phyloP scores from a whole-genome alignment of 1,140 invertebrate genomes.

The Battus philenor region DNA sequence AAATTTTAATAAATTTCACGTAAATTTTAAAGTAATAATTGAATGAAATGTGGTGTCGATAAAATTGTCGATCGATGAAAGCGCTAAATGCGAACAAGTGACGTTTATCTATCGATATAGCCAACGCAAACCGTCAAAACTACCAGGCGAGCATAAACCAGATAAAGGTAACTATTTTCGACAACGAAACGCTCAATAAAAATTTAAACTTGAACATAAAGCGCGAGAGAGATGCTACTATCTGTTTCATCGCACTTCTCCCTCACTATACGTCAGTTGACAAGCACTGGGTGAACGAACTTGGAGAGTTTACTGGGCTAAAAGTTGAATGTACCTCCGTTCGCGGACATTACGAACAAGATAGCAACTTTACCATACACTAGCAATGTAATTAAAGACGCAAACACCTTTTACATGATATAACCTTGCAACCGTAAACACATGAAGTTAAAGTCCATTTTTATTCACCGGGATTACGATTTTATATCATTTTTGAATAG shows the following conservation, averaged over 20 bases:
- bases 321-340: slow-evolving; percentile 75
- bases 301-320: slow-evolving; percentile 74
- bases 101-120: slow-evolving; percentile 58
- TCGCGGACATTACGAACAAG: slow-evolving; percentile 75
- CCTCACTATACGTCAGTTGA: slow-evolving; percentile 69
- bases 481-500: slow-evolving; percentile 41
- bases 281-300: slow-evolving; percentile 75
- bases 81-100: not conserved
- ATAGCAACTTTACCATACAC: slow-evolving; percentile 73
- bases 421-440: slow-evolving; percentile 27
- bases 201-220: slow-evolving; percentile 63
- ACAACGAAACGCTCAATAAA: slow-evolving; percentile 60
- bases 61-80: too few species aligned
- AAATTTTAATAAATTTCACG: too few species aligned
- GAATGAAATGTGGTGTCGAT: too few species aligned
- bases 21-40: too few species aligned
- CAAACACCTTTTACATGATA: slow-evolving; percentile 38
- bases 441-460: slow-evolving; percentile 33
- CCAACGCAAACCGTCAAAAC: slow-evolving; percentile 64
- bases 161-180: slow-evolving; percentile 59
- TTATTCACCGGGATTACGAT: slow-evolving; percentile 25
- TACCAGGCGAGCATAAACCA: slow-evolving; percentile 62
- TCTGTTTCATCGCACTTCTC: slow-evolving; percentile 48
- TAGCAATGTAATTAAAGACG: slow-evolving; percentile 24
- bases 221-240: slow-evolving; percentile 49